Evolutionary conservation across 1,140 invertebrate species (phyloP), one percentile per base, ranked within the genome.

Genomic region (Heliothis virescens): DNA sequence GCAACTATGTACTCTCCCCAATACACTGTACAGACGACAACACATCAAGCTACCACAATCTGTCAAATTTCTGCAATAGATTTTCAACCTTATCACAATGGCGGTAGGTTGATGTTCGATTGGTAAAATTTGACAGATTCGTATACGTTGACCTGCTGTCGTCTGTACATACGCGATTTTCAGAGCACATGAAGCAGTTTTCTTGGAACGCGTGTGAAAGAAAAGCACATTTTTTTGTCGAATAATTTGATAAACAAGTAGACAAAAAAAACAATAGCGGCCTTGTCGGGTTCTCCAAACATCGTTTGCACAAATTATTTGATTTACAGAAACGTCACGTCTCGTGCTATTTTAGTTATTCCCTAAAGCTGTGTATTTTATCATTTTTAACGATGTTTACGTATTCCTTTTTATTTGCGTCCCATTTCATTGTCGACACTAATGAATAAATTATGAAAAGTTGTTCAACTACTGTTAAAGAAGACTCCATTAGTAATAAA

Each of bases 361-460:
- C 69, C 48, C 50, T 9, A 72, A 57, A 57, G 52, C 52, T 41
- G 13, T 15, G 52, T 71, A 57, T 72, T 72, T 72, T 57, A 72
- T 72, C 52, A 72, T 72, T 72, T n/a, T 72, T 72, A 57, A 72
- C 69, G 69, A 72, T 57, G 69, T 72, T 72, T 72, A 57, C 52
- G 52, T 34, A 53, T 18, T 71, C 47, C 41, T 41, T 72, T 41
- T 72, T 41, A 72, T 72, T 72, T 57, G 34, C 52, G 69, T 55
- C 10, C 52, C 69, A 16, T 72, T 72, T 57, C 29, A 29, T 13
- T 18, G 52, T 57, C 69, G 18, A 55, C 69, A 41, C 29, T 57
- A 53, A 48, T 71, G 47, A 71, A 57, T 72, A 57, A 72, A 34
- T 72, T 57, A 57, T 72, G n/a, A 57, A 41, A 34, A 57, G 52